Conservation (phyloP, 1,140 invertebrate species). For the Cecropterus lyciades region DNA sequence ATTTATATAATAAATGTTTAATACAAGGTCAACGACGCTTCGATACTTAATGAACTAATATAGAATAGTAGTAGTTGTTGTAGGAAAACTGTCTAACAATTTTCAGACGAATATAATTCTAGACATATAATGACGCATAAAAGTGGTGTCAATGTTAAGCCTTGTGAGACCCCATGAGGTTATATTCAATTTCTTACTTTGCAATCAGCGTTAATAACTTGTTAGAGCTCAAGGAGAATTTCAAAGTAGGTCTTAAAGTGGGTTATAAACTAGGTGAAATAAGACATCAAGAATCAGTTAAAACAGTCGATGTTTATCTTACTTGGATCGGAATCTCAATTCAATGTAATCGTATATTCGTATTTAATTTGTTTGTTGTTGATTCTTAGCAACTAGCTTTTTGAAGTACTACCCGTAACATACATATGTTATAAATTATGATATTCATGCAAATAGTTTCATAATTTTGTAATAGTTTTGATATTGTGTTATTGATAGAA, state of each 20-base stretch:
- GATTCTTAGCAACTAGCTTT: conserved; percentile 25
- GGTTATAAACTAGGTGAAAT: conserved; percentile 18
- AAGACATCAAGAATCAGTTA: conserved; percentile 29
- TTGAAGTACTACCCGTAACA: conserved; percentile 6
- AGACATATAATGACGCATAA: not conserved
- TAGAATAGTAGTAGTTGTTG: no score
- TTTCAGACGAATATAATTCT: no score
- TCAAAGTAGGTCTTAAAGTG: conserved; percentile 9
- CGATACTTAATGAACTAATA: no score
- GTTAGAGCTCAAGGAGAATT: conserved; percentile 26
- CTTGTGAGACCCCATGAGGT: conserved; percentile 2
- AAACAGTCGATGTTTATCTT: conserved; percentile 20
- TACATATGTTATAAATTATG: conserved; percentile 9
- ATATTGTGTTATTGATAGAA: not conserved
- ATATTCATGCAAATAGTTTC: conserved; percentile 2
- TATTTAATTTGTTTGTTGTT: conserved; percentile 29
- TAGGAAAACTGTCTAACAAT: not conserved
- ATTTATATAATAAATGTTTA: no score
- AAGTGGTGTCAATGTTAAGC: not conserved
- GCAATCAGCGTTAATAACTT: conserved; percentile 18
- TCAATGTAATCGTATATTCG: conserved; percentile 30
- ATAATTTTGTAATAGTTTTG: not conserved
- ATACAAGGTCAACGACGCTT: no score
- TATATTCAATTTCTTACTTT: conserved; percentile 5
- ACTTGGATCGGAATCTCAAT: conserved; percentile 22